Evolutionary conservation across 92 coral and sea anemone species (phyloP).

Genomic region (Heteractis magnifica): DNA sequence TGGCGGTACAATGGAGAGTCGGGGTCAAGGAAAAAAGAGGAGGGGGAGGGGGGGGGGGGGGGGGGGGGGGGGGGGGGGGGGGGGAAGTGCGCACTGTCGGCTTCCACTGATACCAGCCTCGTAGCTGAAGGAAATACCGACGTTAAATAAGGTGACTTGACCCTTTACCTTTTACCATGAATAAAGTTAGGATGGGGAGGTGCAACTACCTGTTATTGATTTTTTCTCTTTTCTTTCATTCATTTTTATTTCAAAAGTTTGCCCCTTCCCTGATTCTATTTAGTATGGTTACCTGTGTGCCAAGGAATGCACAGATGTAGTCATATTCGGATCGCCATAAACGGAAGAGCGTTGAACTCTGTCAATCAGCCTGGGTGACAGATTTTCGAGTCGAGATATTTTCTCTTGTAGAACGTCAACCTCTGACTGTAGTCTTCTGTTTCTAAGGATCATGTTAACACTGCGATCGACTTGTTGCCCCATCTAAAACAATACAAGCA

Average conservation of each 20-base stretch:
- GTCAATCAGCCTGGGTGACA: constrained; percentile 40
- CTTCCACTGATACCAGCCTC: too few relatives aligned
- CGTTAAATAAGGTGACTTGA: too few relatives aligned
- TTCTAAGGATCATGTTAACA: constrained; percentile 8
- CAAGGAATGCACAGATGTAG: not conserved
- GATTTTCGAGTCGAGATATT: constrained; percentile 31
- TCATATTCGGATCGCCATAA: not conserved
- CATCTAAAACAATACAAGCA: constrained; percentile 22
- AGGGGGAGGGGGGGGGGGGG: too few relatives aligned
- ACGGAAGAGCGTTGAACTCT: constrained; percentile 23
- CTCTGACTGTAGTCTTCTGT: constrained; percentile 31
- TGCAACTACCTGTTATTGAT: too few relatives aligned
- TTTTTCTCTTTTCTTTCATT: too few relatives aligned
- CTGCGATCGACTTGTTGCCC: constrained; percentile 34
- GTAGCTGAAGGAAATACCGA: too few relatives aligned
- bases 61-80: too few relatives aligned
- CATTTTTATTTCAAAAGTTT: not conserved
- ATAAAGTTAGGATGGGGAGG: too few relatives aligned
- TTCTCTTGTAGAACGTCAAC: constrained; percentile 42
- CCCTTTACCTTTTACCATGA: too few relatives aligned
- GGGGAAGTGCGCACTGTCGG: too few relatives aligned
- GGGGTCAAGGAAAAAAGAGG: too few relatives aligned
- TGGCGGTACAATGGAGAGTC: too few relatives aligned
- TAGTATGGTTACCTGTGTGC: not conserved
- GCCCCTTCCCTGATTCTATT: not conserved